Evolutionary conservation across 2,797 vertebrate species (phyloP), one percentile per base, ranked within the genome.

Genomic region (Chelon auratus): DNA sequence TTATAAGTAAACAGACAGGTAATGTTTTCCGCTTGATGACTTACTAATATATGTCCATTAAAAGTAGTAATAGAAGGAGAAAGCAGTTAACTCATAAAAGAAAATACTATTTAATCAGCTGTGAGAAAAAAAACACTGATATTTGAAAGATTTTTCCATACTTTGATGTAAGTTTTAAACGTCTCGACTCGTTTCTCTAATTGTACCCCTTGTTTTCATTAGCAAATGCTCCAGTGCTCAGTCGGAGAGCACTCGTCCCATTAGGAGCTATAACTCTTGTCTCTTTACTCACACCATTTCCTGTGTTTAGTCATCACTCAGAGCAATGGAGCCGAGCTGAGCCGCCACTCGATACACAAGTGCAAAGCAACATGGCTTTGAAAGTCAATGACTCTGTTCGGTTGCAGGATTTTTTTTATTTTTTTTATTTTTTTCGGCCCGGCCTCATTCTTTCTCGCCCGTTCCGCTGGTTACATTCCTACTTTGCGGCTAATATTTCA

Each of bases 181-280:
- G 60, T 51, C 65, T 66, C 68, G 74, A 69, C 62, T 69, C 50
- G 73, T 37, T 81, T 83, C 51, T 58, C 26, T 82, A 63, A 80
- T 72, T 72, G 67, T n/a, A 51, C 40, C 30, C 77, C 70, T 81
- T 78, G 65, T 80, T 86, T 75, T 87, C 77, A 80, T 82, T 80
- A 79, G 71, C 77, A 33, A 68, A 59, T 54, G 65, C 62, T 81
- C 64, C 50, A 54, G 63, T n/a, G 37, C 65, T 81, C 65, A 75
- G 64, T 81, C 53, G 24, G 43, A 56, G 62, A 76, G 62, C 62
- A 59, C 54, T 65, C n/a, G 20, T 39, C 65, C 76, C 63, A 67
- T 84, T 80, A 55, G 36, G 22, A 69, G 61, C 60, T 37, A 4
- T 13, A 70, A 43, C 56, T 78, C 61, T 77, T 52, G 51, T 61